Percentiles rank a stretch among this genome's conserved stretches.
phyloP scores from a whole-genome alignment of 2,113 vertebrate genomes.

The Halichoeres trimaculatus region DNA sequence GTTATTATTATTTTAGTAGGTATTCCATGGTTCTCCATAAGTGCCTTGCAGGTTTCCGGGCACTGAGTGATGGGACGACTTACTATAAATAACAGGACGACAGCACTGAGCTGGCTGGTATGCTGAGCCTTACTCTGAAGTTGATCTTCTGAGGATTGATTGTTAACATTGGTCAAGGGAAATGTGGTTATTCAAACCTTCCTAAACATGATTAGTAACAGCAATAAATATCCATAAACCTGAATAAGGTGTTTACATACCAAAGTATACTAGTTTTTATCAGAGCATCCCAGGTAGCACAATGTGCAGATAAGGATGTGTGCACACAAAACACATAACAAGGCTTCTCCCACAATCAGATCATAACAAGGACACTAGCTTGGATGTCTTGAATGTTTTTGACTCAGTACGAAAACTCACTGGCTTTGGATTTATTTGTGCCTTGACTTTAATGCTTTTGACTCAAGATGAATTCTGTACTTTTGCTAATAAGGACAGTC shows the following conservation, averaged over 20 bases:
- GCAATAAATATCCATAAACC: not conserved
- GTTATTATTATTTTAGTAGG: too few species aligned
- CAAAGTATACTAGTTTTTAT: not conserved
- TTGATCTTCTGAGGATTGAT: not conserved
- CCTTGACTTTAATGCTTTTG: too few species aligned
- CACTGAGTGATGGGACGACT: too few species aligned
- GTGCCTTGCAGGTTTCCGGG: too few species aligned
- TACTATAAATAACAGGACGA: too few species aligned
- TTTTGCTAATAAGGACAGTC: not conserved
- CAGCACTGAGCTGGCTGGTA: too few species aligned
- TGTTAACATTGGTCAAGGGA: not conserved
- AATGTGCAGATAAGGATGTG: not conserved
- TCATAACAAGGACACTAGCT: not conserved
- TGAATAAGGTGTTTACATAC: not conserved
- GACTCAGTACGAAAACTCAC: not conserved
- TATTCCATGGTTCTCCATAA: too few species aligned
- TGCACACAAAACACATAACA: not conserved
- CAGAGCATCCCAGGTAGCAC: not conserved
- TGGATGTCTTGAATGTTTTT: not conserved
- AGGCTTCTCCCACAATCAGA: not conserved
- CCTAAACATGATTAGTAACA: too few species aligned
- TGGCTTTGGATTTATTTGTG: too few species aligned
- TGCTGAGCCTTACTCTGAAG: not conserved
- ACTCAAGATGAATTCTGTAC: too few species aligned
- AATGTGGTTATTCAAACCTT: not conserved